phyloP scores from a whole-genome alignment of 2,797 vertebrate genomes.

The Gadopsis bispinosus region DNA sequence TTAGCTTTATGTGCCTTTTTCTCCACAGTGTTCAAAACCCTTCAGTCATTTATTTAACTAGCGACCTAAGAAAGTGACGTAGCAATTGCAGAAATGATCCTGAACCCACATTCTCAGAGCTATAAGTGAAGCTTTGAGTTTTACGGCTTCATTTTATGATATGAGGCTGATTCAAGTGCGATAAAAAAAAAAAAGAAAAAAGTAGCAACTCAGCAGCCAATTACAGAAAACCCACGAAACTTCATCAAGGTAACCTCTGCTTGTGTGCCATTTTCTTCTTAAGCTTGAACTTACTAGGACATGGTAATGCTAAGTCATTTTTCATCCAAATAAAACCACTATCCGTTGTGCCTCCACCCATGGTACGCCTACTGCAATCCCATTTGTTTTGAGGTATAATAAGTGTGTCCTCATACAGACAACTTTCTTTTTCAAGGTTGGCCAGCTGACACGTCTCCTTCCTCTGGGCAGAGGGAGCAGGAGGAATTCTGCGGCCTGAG shows the following conservation, averaged over 20 bases:
- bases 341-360: slow-evolving; percentile 14
- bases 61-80: slow-evolving; percentile 13
- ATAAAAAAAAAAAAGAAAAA: slow-evolving; percentile 8
- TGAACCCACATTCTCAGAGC: slow-evolving; percentile 17
- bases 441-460: slow-evolving; percentile 64
- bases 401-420: slow-evolving; percentile 54
- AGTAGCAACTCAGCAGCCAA: slow-evolving; percentile 23
- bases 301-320: slow-evolving; percentile 11
- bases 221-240: slow-evolving; percentile 31
- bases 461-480: slow-evolving; percentile 71
- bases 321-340: slow-evolving; percentile 27
- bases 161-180: slow-evolving; percentile 16
- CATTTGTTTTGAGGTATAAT: slow-evolving; percentile 60
- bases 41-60: slow-evolving; percentile 5
- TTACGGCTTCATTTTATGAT: slow-evolving; percentile 31
- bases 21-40: not conserved
- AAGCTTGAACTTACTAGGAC: slow-evolving; percentile 9
- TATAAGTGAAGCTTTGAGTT: slow-evolving; percentile 15
- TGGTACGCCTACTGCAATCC: slow-evolving; percentile 20
- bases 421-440: slow-evolving; percentile 78
- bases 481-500: slow-evolving; percentile 58
- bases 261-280: slow-evolving; percentile 20
- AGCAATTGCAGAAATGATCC: not conserved
- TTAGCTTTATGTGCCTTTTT: slow-evolving; percentile 6
- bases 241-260: slow-evolving; percentile 27